phyloP scores from a whole-genome alignment of 2,797 vertebrate genomes.

The Pseudochirops corinnae region DNA sequence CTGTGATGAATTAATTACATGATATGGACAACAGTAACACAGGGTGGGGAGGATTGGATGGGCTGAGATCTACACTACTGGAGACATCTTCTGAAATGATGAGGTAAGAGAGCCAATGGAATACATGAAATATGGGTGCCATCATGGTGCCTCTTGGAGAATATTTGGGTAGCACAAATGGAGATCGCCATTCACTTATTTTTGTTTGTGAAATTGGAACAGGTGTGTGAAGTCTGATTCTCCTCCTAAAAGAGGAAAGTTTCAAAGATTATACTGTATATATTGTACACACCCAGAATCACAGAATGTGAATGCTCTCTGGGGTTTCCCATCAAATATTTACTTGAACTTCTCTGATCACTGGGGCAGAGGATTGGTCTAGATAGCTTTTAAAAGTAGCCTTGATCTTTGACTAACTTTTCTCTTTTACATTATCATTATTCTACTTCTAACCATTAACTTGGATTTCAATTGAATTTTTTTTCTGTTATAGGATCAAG shows the following conservation, averaged over 20 bases:
- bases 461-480: conserved; percentile 18
- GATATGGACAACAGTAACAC: background rate
- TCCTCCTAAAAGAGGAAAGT: background rate
- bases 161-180: background rate
- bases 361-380: background rate
- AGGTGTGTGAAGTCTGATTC: background rate
- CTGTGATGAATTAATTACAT: background rate
- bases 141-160: background rate
- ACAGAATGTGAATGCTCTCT: background rate
- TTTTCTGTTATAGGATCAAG: background rate
- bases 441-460: background rate
- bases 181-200: background rate
- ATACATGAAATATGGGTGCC: background rate
- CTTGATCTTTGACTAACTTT: background rate
- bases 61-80: background rate
- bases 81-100: background rate
- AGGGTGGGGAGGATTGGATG: background rate
- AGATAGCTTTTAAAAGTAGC: background rate
- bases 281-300: background rate
- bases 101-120: background rate
- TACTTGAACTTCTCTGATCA: background rate
- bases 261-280: background rate
- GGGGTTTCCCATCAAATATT: background rate
- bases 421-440: background rate
- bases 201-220: background rate